Base-by-base conservation (phyloP, 2,888 invertebrate species). In the Drosophila planitibia region DNA sequence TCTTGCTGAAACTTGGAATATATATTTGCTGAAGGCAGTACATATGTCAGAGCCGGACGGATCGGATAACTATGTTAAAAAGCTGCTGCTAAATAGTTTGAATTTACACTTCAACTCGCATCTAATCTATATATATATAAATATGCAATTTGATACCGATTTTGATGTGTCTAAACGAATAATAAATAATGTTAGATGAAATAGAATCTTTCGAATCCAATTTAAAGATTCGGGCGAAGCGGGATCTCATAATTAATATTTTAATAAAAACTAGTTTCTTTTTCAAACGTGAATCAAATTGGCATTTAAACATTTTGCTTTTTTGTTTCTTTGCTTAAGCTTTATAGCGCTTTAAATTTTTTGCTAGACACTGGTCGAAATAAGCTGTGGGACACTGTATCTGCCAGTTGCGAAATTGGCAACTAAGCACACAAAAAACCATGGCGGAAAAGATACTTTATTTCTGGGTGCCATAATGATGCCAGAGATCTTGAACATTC, bases 401-500 rank as follows among this genome's bases (percentile, higher is more conserved):
- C 12, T 6, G 37, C 35, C 44, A 37, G 3, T 25, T 14, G 28
- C 33, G 32, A 63, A 39, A 65, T 62, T 28, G 62, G 22, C 32
- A 32, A 37, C 59, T 39, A n/a, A 39, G 39, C 10, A 65, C 32
- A 25, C 14, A 54, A 49, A 30, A 64, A 60, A 41, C 37, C 64
- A 55, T 71, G 73, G 9, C 33, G 44, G 7, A 35, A 28, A 52
- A 55, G 67, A 64, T 78, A 64, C n/a, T 33, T 25, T 60, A 68
- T 68, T 47, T 55, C 19, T 37, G n/a, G 14, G 12, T 35, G 14
- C 41, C 41, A n/a, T 67, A 61, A 60, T 67, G 55, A 54, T 66
- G 47, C 47, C 68, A 49, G 16, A 79, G 74, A 54, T 76, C 63
- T 52, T 37, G 5, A 62, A 55, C 55, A 63, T 51, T 54, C 28